Base-by-base conservation (phyloP, 2,797 vertebrate species). In the Rhynchonycteris naso region DNA sequence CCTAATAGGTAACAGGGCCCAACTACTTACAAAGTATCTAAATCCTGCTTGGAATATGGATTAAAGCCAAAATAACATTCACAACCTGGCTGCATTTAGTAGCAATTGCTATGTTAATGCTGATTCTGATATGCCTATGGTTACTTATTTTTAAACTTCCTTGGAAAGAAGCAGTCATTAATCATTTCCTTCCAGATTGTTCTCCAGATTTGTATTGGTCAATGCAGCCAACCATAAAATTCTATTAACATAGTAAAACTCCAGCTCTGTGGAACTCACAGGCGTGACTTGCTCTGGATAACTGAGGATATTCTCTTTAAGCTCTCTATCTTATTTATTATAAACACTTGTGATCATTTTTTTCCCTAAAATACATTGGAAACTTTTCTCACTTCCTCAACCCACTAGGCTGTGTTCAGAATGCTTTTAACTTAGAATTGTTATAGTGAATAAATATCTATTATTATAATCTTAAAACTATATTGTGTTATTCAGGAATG, bases 121-220 rank as follows among this genome's bases (percentile, higher is more conserved):
- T 26, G 54, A 86, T 68, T 78, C 78, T 69, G 33, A 90, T 68
- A 90, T 30, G 35, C 78, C 71, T 69, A 19, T 82, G 59, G 58
- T 95, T 95, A 81, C 91, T 91, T 90, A 74, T 83, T 96, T 93
- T 95, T 95, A 95, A 97, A 93, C 33, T 90, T 93, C 84, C 50
- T 90, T 90, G 79, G 81, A 92, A 89, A 91, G 87, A 83, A 92
- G 58, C 24, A 78, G 72, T 82, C 85, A 83, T 96, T 92, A 93
- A 88, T 92, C 90, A 93, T 88, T 88, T 93, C 88, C 81, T 93
- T 91, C 79, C 56, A 95, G 82, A 91, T 92, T 84, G 52, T 95
- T 94, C 79, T 93, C 66, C 88, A 92, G 38, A 78, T 93, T 68
- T 93, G 63, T 76, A 63, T 69, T 82, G 71, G 89, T 90, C 1